Conservation (phyloP, 2,888 invertebrate species). For the Antheraea yamamai region DNA sequence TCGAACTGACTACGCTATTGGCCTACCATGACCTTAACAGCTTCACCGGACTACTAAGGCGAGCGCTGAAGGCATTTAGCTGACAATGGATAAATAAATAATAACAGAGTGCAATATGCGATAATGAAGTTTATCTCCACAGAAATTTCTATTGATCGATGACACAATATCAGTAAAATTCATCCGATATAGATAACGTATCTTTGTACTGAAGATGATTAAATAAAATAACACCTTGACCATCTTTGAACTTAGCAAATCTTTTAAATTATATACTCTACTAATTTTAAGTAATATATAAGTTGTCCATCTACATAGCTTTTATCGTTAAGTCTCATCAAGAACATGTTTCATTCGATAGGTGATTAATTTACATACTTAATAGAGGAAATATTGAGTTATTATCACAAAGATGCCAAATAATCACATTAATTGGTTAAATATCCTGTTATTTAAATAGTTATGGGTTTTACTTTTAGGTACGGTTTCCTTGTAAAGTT, state of each 20-base stretch:
- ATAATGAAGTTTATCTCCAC: not conserved
- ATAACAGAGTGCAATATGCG: not conserved
- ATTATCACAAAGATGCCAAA: not conserved
- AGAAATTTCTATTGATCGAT: not conserved
- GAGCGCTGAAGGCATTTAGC: no score
- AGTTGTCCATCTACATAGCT: not conserved
- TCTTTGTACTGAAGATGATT: not conserved
- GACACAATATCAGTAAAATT: not conserved
- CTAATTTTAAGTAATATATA: not conserved
- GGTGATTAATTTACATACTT: not conserved
- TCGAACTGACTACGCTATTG: no score
- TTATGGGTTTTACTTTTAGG: not conserved
- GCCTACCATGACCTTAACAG: no score
- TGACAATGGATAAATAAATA: no score
- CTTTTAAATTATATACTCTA: not conserved
- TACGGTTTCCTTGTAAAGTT: not conserved
- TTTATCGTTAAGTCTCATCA: not conserved
- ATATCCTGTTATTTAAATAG: not conserved
- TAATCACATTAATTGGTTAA: not conserved
- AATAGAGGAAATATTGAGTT: not conserved
- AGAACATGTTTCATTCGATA: not conserved
- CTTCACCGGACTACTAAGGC: no score
- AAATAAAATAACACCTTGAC: not conserved
- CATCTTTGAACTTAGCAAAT: not conserved
- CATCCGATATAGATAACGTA: not conserved